Evolutionary conservation across 2,113 vertebrate species (phyloP).

Genomic region (Charina bottae): DNA sequence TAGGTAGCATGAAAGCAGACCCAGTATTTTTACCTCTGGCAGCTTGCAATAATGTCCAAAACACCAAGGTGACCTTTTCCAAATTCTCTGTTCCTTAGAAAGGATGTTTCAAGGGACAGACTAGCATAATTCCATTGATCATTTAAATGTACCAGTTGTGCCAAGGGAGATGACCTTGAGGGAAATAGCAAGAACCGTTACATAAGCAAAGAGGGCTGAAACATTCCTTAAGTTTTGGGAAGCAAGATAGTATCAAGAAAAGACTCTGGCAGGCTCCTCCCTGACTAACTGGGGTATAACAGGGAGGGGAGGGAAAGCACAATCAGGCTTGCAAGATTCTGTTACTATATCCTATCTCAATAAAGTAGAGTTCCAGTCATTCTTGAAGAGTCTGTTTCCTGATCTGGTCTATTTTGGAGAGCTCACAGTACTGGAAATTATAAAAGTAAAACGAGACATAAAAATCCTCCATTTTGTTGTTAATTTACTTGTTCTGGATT

Average conservation of each 20-base stretch:
- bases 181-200: background rate
- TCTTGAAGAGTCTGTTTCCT: too few relatives aligned
- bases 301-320: background rate
- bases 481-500: too few relatives aligned
- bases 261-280: too few relatives aligned
- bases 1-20: background rate
- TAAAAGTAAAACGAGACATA: too few relatives aligned
- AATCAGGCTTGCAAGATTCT: background rate
- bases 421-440: too few relatives aligned
- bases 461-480: too few relatives aligned
- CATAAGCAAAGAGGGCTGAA: background rate
- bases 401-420: too few relatives aligned
- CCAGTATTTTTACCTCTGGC: background rate
- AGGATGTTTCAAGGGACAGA: background rate
- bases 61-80: background rate
- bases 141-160: background rate
- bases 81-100: background rate
- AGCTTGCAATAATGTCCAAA: background rate
- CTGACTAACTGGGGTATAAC: background rate
- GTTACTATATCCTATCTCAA: background rate
- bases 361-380: background rate
- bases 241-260: too few relatives aligned
- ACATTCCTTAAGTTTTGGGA: too few relatives aligned
- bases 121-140: background rate
- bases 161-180: background rate